Base-by-base conservation (phyloP, 23 tunicate genomes). In the Trididemnum clinides region DNA sequence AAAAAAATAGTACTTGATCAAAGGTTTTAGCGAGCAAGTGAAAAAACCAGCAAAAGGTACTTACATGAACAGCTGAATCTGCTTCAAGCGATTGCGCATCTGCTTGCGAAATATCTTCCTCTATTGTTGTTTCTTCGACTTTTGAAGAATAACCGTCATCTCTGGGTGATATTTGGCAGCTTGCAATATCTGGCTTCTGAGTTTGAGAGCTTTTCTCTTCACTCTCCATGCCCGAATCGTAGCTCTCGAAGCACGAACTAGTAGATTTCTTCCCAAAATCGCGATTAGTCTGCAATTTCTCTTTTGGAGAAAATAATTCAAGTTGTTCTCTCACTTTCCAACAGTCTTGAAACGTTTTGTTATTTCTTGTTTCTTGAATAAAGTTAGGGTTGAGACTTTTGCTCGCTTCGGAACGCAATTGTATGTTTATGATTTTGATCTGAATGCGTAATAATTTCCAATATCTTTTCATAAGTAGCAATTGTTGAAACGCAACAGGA, bases 111-210 rank as follows among this genome's bases (percentile, higher is more conserved):
- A 23, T 20, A 3, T 4, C 38, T 30, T 74, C 80, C 2, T 36
- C 80, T 36, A 27, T 39, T 57, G 28, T 27, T 36, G 57, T 74
- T 74, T 74, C 80, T 37, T 57, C 80, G 12, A 28, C 57, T 74
- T 74, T 74, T 18, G 80, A 74, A 38, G 36, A 29, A 39, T 74
- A 74, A 39, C 80, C 80, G 26, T 74, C 80, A 28, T 74, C 80
- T 59, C 66, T 59, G 5, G 66, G 66, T 12, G 39, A 6, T 5
- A 6, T 5, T 7, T 32, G 18, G 57, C 57, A 12, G 12, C 57
- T 18, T 49, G 12, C 57, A 18, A 18, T 18, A 49, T 12, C 12
- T 49, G 18, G 12, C 18, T 49, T 12, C 12, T 18, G n/a, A n/a
- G n/a, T n/a, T n/a, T n/a, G n/a, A n/a, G n/a, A n/a, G n/a, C 27